Conservation (phyloP, 2,797 vertebrate species). For the Schizopygopsis malacanthus region DNA sequence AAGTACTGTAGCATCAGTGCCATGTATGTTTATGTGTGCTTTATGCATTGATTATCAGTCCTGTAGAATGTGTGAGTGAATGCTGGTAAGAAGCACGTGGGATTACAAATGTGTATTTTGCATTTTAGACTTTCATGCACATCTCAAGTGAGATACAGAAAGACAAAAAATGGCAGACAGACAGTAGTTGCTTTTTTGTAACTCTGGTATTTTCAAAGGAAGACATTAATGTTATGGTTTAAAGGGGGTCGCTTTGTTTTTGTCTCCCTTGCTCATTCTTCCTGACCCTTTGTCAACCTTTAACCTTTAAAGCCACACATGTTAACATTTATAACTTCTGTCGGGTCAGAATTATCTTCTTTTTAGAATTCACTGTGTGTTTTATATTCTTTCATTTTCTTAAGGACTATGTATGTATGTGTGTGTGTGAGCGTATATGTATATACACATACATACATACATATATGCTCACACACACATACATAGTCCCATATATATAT, state of each 20-base stretch:
- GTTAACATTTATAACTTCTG: slow-evolving; percentile 51
- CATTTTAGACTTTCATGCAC: neutral
- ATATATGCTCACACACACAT: no score
- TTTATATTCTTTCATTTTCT: neutral
- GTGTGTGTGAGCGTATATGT: neutral
- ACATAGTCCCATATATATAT: no score
- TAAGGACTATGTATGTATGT: no score
- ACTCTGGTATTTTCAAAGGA: neutral
- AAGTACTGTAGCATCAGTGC: neutral
- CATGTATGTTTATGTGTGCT: neutral
- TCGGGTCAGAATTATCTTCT: neutral
- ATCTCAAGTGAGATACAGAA: neutral
- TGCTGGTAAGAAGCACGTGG: neutral
- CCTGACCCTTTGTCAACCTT: slow-evolving; percentile 5
- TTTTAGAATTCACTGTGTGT: neutral
- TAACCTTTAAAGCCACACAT: slow-evolving; percentile 32
- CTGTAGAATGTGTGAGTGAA: neutral
- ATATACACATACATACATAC: no score
- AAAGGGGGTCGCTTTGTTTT: neutral
- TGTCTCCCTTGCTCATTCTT: neutral
- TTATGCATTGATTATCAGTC: neutral
- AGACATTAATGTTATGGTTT: neutral
- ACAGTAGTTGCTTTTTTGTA: neutral
- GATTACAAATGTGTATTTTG: neutral
- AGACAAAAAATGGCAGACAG: neutral